These are phyloP conservation scores for Drosophila orena DNA, from an alignment of 1,140 invertebrate species.

Conservation along the genomic window DNA sequence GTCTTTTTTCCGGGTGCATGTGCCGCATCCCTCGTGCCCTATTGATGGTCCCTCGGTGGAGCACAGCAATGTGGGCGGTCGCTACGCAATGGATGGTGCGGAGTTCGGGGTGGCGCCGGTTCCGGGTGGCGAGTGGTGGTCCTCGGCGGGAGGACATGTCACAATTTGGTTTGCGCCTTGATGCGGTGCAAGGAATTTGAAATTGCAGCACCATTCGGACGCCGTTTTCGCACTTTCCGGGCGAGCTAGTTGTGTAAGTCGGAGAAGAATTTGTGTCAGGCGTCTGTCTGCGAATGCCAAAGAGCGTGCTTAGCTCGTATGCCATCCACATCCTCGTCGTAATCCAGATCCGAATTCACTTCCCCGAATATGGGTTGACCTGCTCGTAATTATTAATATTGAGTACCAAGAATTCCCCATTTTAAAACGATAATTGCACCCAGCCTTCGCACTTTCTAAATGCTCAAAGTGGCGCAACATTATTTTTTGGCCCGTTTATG, in stretches of 20 bases:
- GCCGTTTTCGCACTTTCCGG: slow-evolving; percentile 24
- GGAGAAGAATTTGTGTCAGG: slow-evolving; percentile 60
- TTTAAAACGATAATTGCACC: slow-evolving; percentile 41
- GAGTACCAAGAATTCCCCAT: slow-evolving; percentile 10
- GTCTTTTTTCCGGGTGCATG: background rate
- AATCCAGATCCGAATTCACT: background rate
- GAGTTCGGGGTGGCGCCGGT: background rate
- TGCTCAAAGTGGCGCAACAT: slow-evolving; percentile 15
- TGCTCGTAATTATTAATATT: slow-evolving; percentile 39
- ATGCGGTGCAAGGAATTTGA: slow-evolving; percentile 50
- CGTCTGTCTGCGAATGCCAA: slow-evolving; percentile 48
- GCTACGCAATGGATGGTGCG: slow-evolving; percentile 29
- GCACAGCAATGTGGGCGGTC: slow-evolving; percentile 38
- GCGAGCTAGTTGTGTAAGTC: slow-evolving; percentile 47
- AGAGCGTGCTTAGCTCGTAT: slow-evolving; percentile 31
- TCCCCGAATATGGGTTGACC: background rate
- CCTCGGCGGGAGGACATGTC: slow-evolving; percentile 43
- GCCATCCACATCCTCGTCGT: background rate
- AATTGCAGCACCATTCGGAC: slow-evolving; percentile 48
- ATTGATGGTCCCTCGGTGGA: slow-evolving; percentile 28
- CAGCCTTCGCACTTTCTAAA: slow-evolving; percentile 33
- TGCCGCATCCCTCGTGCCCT: slow-evolving; percentile 39
- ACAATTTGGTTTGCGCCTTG: slow-evolving; percentile 53
- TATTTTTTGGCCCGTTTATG: slow-evolving; percentile 40
- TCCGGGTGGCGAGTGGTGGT: background rate